Conservation (phyloP, 1,140 invertebrate species). For the Dicyema japonicum region DNA sequence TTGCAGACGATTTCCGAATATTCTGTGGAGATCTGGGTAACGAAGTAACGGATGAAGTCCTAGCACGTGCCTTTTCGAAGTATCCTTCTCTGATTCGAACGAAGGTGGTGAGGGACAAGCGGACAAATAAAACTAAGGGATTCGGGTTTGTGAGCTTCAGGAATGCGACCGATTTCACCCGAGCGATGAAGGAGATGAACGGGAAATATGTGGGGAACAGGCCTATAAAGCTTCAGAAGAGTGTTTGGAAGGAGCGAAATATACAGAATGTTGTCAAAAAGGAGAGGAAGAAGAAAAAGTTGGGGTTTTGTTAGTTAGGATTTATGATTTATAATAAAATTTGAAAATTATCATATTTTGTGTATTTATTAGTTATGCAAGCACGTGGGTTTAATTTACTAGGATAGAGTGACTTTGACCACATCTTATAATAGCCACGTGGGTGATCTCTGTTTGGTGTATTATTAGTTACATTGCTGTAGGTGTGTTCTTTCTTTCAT, state of each 20-base stretch:
- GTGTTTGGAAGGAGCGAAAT: slow-evolving; percentile 66
- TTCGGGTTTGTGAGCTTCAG: slow-evolving; percentile 95
- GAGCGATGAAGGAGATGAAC: slow-evolving; percentile 88
- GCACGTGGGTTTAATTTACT: too few species aligned
- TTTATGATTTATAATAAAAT: too few species aligned
- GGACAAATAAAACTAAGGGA: slow-evolving; percentile 86
- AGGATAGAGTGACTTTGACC: too few species aligned
- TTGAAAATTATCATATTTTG: too few species aligned
- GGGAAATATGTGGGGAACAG: slow-evolving; percentile 66
- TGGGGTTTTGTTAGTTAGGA: too few species aligned
- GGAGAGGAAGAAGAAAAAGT: slow-evolving; percentile 41
- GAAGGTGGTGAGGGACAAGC: slow-evolving; percentile 69
- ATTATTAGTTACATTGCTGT: too few species aligned
- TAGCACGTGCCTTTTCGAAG: slow-evolving; percentile 64
- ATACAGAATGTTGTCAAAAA: slow-evolving; percentile 69
- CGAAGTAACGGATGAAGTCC: slow-evolving; percentile 79
- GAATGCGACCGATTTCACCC: slow-evolving; percentile 78
- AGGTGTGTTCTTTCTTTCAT: too few species aligned
- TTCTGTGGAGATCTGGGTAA: slow-evolving; percentile 96
- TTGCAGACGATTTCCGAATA: slow-evolving; percentile 51
- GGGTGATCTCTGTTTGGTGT: too few species aligned
- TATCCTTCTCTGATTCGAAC: slow-evolving; percentile 71
- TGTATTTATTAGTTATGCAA: too few species aligned
- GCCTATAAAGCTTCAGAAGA: slow-evolving; percentile 82
- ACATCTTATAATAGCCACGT: too few species aligned